Percentiles rank a stretch among this genome's conserved stretches.
Conservation (phyloP, 1,140 invertebrate species). For the Drosophila carrolli region DNA sequence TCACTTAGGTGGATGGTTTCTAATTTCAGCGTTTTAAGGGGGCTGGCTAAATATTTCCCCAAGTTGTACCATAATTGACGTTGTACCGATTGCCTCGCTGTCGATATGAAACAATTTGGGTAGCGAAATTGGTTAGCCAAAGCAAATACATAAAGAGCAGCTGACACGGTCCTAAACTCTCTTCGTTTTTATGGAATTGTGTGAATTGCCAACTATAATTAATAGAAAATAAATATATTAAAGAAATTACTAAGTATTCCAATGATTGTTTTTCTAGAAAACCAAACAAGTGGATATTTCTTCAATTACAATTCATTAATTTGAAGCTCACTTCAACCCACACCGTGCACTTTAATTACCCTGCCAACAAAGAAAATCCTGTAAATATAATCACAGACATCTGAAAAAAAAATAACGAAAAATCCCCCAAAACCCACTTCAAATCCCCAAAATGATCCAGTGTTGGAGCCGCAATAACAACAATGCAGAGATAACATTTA, state of each 20-base stretch:
- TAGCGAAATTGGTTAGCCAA: background rate
- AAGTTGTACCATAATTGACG: constrained; percentile 19
- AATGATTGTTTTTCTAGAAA: too few relatives aligned
- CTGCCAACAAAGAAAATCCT: constrained; percentile 4
- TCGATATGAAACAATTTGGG: constrained; percentile 53
- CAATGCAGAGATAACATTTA: constrained; percentile 78
- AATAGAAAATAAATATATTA: too few relatives aligned
- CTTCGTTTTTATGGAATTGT: background rate
- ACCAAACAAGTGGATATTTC: too few relatives aligned
- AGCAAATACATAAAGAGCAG: background rate
- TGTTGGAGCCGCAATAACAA: constrained; percentile 19
- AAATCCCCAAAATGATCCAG: constrained; percentile 4
- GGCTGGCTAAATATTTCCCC: constrained; percentile 14
- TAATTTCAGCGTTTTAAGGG: background rate
- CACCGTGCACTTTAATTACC: background rate
- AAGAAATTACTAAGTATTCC: too few relatives aligned
- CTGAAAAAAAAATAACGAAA: constrained; percentile 2
- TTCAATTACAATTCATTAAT: too few relatives aligned
- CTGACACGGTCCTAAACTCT: background rate
- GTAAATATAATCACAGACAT: constrained; percentile 36
- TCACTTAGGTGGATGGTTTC: constrained; percentile 9
- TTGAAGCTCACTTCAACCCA: background rate
- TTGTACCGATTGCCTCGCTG: constrained; percentile 1
- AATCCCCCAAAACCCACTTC: background rate
- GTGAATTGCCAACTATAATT: too few relatives aligned